phyloP scores from a whole-genome alignment of 2,797 vertebrate species.

The Phylloscopus collybita region DNA sequence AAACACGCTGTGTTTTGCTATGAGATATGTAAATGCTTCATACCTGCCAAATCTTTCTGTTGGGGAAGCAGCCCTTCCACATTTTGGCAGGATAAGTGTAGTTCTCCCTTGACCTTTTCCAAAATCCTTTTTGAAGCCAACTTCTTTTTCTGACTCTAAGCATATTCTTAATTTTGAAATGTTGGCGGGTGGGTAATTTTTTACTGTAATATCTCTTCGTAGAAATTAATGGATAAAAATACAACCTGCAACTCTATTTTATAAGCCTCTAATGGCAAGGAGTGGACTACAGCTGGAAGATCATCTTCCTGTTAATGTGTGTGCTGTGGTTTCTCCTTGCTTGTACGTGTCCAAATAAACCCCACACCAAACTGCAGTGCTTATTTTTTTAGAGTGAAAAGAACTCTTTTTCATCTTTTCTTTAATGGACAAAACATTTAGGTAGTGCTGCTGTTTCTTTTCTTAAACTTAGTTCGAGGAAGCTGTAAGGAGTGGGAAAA shows the following conservation, averaged over 20 bases:
- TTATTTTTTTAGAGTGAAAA: neutral
- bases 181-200: neutral
- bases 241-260: neutral
- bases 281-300: neutral
- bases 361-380: neutral
- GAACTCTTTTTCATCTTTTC: neutral
- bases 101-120: neutral
- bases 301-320: neutral
- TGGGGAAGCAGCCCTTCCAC: neutral
- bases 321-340: neutral
- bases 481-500: neutral
- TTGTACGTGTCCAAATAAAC: accelerated
- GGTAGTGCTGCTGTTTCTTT: neutral
- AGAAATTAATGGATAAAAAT: neutral
- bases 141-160: neutral
- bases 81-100: neutral
- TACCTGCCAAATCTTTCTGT: neutral
- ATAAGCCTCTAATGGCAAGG: neutral
- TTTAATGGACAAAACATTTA: neutral
- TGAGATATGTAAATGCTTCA: neutral
- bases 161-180: neutral
- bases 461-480: neutral
- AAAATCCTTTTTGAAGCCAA: neutral
- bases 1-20: neutral
- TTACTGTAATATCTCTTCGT: neutral